Evolutionary conservation across 2,888 invertebrate genomes (phyloP).

Genomic region (Nemoura dubitans): DNA sequence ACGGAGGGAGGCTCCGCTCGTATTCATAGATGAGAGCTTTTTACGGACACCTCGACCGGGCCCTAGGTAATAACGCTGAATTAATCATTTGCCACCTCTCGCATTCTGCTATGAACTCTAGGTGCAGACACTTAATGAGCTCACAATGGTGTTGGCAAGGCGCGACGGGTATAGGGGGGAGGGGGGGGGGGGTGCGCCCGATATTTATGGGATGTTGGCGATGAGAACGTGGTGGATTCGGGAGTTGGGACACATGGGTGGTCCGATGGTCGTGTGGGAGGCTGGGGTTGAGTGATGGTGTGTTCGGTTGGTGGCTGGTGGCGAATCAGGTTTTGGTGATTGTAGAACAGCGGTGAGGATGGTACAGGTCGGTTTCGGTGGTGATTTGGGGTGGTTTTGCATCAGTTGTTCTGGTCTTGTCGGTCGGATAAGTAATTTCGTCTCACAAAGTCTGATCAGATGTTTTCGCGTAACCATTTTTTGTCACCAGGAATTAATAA

Average conservation of each 20-base stretch:
- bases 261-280: background rate
- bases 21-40: conserved; percentile 21
- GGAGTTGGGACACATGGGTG: background rate
- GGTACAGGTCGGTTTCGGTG: too few species aligned
- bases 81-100: conserved; percentile 13
- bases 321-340: too few species aligned
- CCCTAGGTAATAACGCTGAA: conserved; percentile 16
- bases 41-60: background rate
- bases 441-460: too few species aligned
- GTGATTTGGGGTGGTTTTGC: too few species aligned
- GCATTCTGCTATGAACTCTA: background rate
- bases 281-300: background rate
- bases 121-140: conserved; percentile 24
- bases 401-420: too few species aligned
- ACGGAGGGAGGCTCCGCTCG: background rate
- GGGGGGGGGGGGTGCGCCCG: background rate
- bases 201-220: background rate
- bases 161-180: background rate
- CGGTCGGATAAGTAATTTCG: too few species aligned
- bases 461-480: too few species aligned
- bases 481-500: too few species aligned
- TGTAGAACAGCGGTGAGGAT: too few species aligned
- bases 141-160: background rate
- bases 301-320: too few species aligned
- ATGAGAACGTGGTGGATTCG: background rate